Base-by-base conservation (phyloP, 2,113 vertebrate genomes). In the Mustela lutreola region DNA sequence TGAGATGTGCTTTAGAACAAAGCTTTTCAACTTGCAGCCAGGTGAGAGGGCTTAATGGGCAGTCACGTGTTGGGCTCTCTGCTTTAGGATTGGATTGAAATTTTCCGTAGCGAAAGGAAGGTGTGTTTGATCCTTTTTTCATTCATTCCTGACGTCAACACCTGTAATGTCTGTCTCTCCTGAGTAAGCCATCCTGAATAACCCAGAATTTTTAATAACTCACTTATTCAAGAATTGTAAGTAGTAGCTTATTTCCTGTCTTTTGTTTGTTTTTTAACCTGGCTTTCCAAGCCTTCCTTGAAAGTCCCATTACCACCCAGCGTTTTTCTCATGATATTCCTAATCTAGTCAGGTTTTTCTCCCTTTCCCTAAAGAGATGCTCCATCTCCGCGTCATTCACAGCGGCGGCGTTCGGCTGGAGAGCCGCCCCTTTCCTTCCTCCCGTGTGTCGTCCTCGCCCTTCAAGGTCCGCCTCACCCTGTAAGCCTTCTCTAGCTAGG, bases 171-270 rank as follows among this genome's bases (percentile, higher is more conserved):
- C 45, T 80, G 21, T 80, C n/a, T 92, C 60, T 71, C n/a, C 60
- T 21, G 4, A 71, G 75, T 65, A 80, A 80, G 45, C 33, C n/a
- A 60, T 75, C 50, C 31, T 95, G n/a, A 70, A 60, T 89, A 89
- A 94, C 24, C 94, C 33, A 45, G 73, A 63, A 50, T 83, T 91
- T 81, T 94, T 73, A 53, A 50, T 91, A 83, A 70, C 31, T 91
- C 28, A 53, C 58, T 84, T 80, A 42, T 56, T 93, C 26, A 56
- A 75, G 33, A 93, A 73, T 11, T n/a, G 21, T 56, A 78, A 11
- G 45, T 26, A 60, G 21, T 84, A 33, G 76, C 42, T 96, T 79
- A 22, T 91, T 67, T 70, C 24, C 24, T 76, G 2, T 10, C 36
- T 84, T 18, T 8, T 62, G n/a, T 79, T 91, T 26, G 22, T 87